Conservation (phyloP, 2,113 vertebrate genomes). For the Cacatua alba region DNA sequence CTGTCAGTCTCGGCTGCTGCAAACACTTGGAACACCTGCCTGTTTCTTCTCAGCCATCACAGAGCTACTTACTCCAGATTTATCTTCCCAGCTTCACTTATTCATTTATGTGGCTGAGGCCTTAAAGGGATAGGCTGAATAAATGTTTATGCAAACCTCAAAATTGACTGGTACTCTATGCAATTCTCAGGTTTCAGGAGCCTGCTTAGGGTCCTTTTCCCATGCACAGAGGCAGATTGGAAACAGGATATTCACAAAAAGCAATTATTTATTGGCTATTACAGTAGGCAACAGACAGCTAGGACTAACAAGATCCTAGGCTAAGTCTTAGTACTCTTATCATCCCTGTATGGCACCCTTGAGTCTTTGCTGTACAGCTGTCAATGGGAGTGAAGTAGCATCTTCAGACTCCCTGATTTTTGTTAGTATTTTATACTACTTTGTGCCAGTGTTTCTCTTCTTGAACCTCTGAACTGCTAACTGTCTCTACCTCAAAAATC, state of each 20-base stretch:
- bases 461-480: neutral
- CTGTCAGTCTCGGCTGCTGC: neutral
- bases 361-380: neutral
- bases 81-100: neutral
- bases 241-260: neutral
- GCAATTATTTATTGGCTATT: neutral
- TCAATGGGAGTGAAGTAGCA: neutral
- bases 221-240: neutral
- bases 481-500: neutral
- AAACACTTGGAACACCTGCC: conserved; percentile 22
- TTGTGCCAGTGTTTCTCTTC: neutral
- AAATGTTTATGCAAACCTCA: neutral
- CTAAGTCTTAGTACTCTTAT: neutral
- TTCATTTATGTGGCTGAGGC: neutral
- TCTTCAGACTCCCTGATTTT: neutral
- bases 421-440: neutral
- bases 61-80: conserved; percentile 40
- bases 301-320: neutral
- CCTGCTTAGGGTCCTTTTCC: neutral
- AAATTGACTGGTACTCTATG: neutral
- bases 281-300: neutral
- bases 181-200: neutral
- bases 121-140: neutral
- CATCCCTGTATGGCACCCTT: neutral
- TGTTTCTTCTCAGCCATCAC: conserved; percentile 2